Conservation (phyloP, 2,797 vertebrate genomes). For the Acanthurus leucopareius region DNA sequence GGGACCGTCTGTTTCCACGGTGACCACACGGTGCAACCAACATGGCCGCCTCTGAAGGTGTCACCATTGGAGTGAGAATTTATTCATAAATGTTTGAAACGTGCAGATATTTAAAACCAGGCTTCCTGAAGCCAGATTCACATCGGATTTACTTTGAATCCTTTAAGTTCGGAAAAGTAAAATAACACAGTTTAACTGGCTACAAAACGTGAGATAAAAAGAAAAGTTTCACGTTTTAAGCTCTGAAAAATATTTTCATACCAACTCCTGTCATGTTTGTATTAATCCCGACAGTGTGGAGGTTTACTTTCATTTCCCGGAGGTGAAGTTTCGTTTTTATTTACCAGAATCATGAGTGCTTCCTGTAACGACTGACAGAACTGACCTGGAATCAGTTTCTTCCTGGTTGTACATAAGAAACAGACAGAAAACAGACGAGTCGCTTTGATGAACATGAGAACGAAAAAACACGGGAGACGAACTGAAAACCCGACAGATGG, state of each 20-base stretch:
- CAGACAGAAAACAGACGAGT: neutral
- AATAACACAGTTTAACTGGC: neutral
- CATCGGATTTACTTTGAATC: slow-evolving; percentile 19
- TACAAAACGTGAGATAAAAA: too few species aligned
- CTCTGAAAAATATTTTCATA: too few species aligned
- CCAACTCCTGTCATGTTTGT: neutral
- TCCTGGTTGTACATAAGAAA: slow-evolving; percentile 20
- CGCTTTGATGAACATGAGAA: slow-evolving; percentile 16
- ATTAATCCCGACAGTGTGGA: neutral
- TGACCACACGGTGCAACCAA: slow-evolving; percentile 32
- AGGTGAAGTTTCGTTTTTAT: neutral
- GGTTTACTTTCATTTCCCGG: neutral
- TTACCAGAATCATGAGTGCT: slow-evolving; percentile 7
- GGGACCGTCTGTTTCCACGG: slow-evolving; percentile 4
- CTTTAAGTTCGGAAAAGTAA: slow-evolving; percentile 1
- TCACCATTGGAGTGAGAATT: neutral
- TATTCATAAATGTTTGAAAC: slow-evolving; percentile 33
- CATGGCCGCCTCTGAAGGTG: slow-evolving; percentile 30
- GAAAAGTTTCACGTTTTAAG: neutral
- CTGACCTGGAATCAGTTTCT: slow-evolving; percentile 14
- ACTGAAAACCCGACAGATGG: slow-evolving; percentile 41
- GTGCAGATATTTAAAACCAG: neutral
- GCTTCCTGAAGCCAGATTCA: slow-evolving; percentile 13
- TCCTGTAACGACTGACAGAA: slow-evolving; percentile 28
- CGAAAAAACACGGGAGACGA: slow-evolving; percentile 39